These are phyloP conservation scores for Heterotilapia buettikoferi DNA, from an alignment of 2,113 vertebrate species.

Conservation along the genomic window DNA sequence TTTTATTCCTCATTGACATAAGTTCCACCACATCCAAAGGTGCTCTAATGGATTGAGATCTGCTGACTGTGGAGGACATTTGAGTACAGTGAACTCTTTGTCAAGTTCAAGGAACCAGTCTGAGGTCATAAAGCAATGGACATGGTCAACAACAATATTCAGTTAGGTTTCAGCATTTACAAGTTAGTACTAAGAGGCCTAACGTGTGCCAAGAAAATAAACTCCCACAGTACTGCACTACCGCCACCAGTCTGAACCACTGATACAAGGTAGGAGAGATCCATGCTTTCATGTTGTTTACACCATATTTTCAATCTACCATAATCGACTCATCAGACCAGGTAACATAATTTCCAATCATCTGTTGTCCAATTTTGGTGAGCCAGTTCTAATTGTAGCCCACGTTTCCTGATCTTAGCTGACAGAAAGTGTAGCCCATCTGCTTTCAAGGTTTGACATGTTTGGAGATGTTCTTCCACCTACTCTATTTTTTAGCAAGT, in stretches of 20 bases:
- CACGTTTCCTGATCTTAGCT: background rate
- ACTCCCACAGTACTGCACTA: background rate
- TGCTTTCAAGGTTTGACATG: background rate
- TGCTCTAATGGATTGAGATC: background rate
- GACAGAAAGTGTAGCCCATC: background rate
- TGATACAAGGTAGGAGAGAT: background rate
- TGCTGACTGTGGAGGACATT: background rate
- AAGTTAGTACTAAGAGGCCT: background rate
- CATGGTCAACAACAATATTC: background rate
- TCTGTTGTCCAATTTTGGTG: background rate
- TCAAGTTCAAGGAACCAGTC: background rate
- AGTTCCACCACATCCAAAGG: background rate
- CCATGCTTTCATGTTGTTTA: background rate
- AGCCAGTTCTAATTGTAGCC: background rate
- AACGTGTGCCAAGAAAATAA: background rate
- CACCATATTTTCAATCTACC: background rate
- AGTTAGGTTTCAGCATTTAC: background rate
- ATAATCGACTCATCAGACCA: background rate
- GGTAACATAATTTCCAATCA: background rate
- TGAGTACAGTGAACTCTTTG: background rate
- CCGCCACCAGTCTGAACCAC: background rate
- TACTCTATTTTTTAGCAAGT: background rate
- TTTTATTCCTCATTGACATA: background rate
- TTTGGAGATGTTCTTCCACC: background rate
- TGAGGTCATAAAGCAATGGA: background rate